These are phyloP conservation scores for Limnephilus marmoratus DNA, from an alignment of 2,888 invertebrate species.

Conservation along the genomic window DNA sequence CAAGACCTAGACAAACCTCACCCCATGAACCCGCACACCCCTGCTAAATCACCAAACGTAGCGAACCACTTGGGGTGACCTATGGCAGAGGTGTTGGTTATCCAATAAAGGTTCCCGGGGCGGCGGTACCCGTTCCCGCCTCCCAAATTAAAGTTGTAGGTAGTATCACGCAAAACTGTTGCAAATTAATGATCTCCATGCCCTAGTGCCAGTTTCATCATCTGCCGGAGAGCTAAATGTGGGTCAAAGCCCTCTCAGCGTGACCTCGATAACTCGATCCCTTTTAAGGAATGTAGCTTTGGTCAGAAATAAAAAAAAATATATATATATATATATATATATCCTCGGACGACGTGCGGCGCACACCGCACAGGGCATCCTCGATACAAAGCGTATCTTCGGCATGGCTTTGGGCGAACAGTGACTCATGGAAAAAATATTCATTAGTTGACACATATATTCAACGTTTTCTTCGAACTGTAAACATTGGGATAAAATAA, in stretches of 20 bases:
- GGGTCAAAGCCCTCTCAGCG: conserved; percentile 50
- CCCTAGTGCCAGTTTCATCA: background rate
- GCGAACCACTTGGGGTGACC: too few relatives aligned
- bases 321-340: too few relatives aligned
- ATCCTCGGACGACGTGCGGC: background rate
- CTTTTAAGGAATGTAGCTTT: conserved; percentile 56
- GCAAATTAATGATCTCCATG: background rate
- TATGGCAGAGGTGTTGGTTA: too few relatives aligned
- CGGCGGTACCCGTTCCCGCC: too few relatives aligned
- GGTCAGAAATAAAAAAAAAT: background rate
- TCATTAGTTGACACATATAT: background rate
- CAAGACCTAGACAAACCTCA: too few relatives aligned
- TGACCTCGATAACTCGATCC: conserved; percentile 52
- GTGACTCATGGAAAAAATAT: background rate
- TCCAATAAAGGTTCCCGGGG: too few relatives aligned
- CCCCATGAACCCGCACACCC: too few relatives aligned
- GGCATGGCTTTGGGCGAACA: conserved; percentile 7
- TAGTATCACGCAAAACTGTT: background rate
- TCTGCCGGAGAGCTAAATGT: conserved; percentile 22
- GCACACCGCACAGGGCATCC: background rate
- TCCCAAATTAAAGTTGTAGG: background rate
- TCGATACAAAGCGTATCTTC: conserved; percentile 46
- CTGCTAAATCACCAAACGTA: too few relatives aligned
- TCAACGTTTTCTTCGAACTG: background rate
- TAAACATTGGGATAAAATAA: background rate